phyloP scores from a whole-genome alignment of 2,888 invertebrate species.

The Apomyelois bistriatella region DNA sequence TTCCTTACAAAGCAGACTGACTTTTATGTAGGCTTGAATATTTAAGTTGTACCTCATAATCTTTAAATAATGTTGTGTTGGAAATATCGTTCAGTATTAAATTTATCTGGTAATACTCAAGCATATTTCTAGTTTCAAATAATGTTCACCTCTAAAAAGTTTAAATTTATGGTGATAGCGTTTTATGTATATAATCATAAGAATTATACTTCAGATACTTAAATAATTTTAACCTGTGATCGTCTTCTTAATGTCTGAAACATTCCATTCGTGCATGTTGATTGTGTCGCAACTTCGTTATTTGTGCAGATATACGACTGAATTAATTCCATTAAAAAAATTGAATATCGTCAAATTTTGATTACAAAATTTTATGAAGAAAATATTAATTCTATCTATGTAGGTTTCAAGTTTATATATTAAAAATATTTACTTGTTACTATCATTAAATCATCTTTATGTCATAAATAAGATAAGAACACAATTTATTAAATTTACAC shows the following conservation, averaged over 20 bases:
- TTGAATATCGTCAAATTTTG: not conserved
- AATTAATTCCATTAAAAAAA: not conserved
- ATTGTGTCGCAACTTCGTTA: not conserved
- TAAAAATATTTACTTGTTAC: slow-evolving; percentile 34
- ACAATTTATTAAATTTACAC: slow-evolving; percentile 17
- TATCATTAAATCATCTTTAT: slow-evolving; percentile 32
- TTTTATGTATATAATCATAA: not conserved
- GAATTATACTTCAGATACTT: not conserved
- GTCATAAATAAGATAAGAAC: slow-evolving; percentile 37
- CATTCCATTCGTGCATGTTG: not conserved
- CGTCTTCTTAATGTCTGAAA: not conserved
- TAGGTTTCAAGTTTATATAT: slow-evolving; percentile 29
- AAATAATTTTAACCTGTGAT: slow-evolving; percentile 5
- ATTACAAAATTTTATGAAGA: slow-evolving; percentile 1
- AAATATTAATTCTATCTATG: not conserved
- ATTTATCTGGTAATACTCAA: not conserved
- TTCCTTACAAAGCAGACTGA: slow-evolving; percentile 26
- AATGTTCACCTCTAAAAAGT: not conserved
- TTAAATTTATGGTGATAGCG: not conserved
- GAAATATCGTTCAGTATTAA: slow-evolving; percentile 8
- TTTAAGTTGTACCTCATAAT: not conserved
- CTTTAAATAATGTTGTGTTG: not conserved
- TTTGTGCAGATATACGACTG: not conserved
- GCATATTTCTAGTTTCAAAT: not conserved
- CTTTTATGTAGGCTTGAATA: not conserved